These are phyloP conservation scores for Limonius californicus DNA, from an alignment of 1,140 invertebrate genomes.

Conservation along the genomic window DNA sequence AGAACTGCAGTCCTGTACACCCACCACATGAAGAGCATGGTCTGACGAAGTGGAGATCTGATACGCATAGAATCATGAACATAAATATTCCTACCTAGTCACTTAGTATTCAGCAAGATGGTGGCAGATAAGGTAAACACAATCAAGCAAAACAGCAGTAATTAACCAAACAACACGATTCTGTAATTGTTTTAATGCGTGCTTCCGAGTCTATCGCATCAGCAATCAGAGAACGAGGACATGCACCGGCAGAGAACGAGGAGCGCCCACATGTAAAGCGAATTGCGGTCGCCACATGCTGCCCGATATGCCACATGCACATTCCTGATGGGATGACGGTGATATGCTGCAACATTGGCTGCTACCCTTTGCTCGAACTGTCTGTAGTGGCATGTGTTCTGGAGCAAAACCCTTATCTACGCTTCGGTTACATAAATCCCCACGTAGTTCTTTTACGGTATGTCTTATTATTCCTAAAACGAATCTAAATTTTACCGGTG, in stretches of 20 bases:
- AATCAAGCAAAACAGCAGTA: conserved; percentile 36
- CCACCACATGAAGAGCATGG: too few species aligned
- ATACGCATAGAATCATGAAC: not conserved
- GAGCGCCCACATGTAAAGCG: conserved; percentile 5
- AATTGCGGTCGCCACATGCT: conserved; percentile 25
- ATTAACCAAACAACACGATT: conserved; percentile 35
- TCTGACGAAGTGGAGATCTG: not conserved
- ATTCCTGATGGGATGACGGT: conserved; percentile 2
- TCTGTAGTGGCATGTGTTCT: conserved; percentile 1
- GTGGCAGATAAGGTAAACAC: conserved; percentile 33
- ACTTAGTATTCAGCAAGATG: conserved; percentile 31
- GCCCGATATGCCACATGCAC: conserved; percentile 28
- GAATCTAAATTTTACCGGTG: too few species aligned
- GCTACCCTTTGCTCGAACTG: not conserved
- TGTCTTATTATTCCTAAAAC: too few species aligned
- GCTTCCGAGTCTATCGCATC: conserved; percentile 12
- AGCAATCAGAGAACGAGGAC: conserved; percentile 15
- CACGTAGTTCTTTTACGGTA: too few species aligned
- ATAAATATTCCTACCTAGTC: conserved; percentile 4
- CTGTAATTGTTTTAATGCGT: conserved; percentile 39
- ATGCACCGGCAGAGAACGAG: conserved; percentile 2
- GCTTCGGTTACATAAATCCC: not conserved
- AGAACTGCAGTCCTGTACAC: too few species aligned
- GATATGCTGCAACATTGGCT: conserved; percentile 18
- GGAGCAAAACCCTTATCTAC: not conserved